Conservation (phyloP, 2,113 vertebrate genomes). For the Symphodus melops region DNA sequence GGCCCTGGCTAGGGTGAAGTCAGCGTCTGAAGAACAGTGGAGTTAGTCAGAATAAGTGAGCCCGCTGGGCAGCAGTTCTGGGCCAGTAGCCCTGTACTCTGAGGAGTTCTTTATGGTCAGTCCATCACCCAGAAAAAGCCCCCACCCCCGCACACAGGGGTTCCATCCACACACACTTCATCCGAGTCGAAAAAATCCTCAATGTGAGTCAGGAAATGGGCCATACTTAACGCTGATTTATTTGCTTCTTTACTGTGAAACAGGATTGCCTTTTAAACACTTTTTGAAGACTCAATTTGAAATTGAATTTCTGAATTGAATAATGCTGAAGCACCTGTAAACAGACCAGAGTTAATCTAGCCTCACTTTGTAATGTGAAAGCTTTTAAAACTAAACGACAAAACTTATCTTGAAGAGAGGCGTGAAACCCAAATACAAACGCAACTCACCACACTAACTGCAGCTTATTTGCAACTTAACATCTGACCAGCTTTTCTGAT, state of each 20-base stretch:
- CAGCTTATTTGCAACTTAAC: not conserved
- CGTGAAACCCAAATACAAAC: not conserved
- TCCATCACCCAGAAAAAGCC: conserved; percentile 27
- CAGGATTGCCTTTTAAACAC: not conserved
- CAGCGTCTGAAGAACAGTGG: conserved; percentile 67
- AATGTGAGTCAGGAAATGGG: conserved; percentile 24
- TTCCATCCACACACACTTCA: conserved; percentile 42
- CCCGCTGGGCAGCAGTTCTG: conserved; percentile 57
- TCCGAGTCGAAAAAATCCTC: conserved; percentile 35
- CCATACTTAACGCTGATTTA: conserved; percentile 10
- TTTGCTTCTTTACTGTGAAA: conserved; percentile 6
- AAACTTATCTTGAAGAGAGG: not conserved
- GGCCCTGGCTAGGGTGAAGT: conserved; percentile 53
- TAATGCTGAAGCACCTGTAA: not conserved
- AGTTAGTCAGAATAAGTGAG: conserved; percentile 67
- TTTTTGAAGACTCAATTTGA: not conserved
- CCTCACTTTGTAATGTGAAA: too few species aligned
- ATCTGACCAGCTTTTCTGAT: conserved; percentile 19
- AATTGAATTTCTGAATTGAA: not conserved
- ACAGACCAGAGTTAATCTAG: not conserved
- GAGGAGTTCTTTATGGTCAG: conserved; percentile 54
- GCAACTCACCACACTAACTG: not conserved
- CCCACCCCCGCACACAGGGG: conserved; percentile 25
- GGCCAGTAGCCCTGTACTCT: conserved; percentile 55
- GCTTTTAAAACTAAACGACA: not conserved